phyloP scores from a whole-genome alignment of 1,140 invertebrate species.

The Trinorchestia longiramus region DNA sequence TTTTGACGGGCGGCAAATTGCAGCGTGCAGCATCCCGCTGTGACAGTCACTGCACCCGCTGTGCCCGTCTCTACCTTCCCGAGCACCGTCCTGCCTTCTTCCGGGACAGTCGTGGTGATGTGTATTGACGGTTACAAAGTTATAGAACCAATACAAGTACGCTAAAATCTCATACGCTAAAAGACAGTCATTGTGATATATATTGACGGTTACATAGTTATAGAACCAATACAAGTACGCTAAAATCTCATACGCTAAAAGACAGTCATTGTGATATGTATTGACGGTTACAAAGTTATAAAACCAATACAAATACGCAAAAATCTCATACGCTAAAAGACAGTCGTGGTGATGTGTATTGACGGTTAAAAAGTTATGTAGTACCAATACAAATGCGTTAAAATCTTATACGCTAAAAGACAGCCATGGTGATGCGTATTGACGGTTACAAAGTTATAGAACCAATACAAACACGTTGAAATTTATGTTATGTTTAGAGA shows the following conservation, averaged over 20 bases:
- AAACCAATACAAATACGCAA: too few relatives aligned
- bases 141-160: background rate
- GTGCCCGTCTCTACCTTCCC: background rate
- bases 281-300: background rate
- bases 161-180: too few relatives aligned
- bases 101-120: background rate
- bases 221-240: background rate
- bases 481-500: too few relatives aligned
- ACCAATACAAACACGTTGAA: too few relatives aligned
- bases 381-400: too few relatives aligned
- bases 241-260: too few relatives aligned
- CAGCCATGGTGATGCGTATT: background rate
- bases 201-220: background rate
- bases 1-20: conserved; percentile 43
- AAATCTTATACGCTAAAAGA: too few relatives aligned
- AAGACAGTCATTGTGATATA: background rate
- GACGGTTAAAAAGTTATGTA: background rate
- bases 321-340: too few relatives aligned
- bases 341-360: background rate
- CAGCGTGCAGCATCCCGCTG: background rate
- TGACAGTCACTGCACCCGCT: background rate
- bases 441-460: background rate
- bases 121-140: background rate
- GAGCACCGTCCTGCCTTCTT: background rate
- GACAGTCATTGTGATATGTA: background rate